Evolutionary conservation across 2,888 invertebrate genomes (phyloP), one percentile per base, ranked within the genome.

Genomic region (Myopa tessellatipennis): DNA sequence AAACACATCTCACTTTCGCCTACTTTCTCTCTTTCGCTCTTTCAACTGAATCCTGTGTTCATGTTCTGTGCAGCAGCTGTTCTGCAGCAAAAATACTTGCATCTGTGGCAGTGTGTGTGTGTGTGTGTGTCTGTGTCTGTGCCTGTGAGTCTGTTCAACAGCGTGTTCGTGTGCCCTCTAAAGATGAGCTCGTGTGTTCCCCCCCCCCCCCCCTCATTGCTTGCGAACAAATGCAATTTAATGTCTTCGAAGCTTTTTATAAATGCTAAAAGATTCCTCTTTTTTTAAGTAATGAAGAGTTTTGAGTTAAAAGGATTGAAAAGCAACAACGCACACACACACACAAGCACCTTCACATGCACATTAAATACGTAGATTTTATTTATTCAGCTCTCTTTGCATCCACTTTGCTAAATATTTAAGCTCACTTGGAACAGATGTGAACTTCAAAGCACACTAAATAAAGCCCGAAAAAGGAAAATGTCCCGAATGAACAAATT

Each of bases 81-180:
- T n/a, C 55, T 50, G 10, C 50, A 50, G 55, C 10, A 55, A 4
- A n/a, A n/a, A 2, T 10, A n/a, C 55, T 2, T 16, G 5, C 55
- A 45, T 70, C 6, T 58, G 70, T 70, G 55, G 16, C 3, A 12
- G 34, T 70, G 70, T 3, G 16, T 67, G 67, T 67, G 36, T 52
- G 69, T 12, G 52, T 52, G 45, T 52, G 52, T 16, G 52, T 26
- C 18, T 52, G 7, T 52, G 26, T 8, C 26, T 40, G 50, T 69
- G 26, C 34, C 26, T 69, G 69, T 50, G 26, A 26, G 26, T 26
- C 26, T 26, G 1, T 26, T 26, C 26, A 26, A 26, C 26, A 26
- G 26, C 26, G 26, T 26, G 26, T 26, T 26, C 26, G 26, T 26
- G 26, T 26, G 26, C 26, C 26, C 26, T 26, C 26, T 26, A 2